These are phyloP conservation scores for Toxotes jaculatrix DNA, from an alignment of 2,113 vertebrate species.

Conservation along the genomic window DNA sequence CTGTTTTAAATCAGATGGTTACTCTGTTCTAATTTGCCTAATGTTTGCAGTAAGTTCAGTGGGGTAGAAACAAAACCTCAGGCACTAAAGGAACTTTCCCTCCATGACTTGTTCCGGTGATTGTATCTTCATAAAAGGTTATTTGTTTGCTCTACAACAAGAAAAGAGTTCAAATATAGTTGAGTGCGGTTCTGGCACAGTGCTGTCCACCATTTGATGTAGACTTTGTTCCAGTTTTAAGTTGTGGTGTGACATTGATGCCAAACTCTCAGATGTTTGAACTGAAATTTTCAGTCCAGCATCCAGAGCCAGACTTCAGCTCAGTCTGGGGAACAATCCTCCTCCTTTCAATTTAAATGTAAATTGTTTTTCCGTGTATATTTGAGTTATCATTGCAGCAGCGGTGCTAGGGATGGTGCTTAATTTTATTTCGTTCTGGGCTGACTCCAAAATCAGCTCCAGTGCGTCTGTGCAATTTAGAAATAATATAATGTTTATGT, in stretches of 20 bases:
- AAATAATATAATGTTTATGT: not conserved
- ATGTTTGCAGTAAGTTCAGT: not conserved
- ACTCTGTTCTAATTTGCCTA: not conserved
- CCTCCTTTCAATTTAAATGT: conserved; percentile 31
- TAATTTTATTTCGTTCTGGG: not conserved
- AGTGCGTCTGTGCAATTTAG: not conserved
- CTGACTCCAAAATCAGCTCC: not conserved
- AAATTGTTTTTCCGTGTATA: conserved; percentile 19
- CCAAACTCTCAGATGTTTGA: not conserved
- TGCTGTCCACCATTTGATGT: too few relatives aligned
- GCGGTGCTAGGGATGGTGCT: not conserved
- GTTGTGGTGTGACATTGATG: not conserved
- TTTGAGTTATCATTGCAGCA: not conserved
- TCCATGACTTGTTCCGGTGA: not conserved
- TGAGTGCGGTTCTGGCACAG: not conserved
- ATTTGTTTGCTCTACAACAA: not conserved
- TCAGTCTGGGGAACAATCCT: not conserved
- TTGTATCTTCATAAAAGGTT: not conserved
- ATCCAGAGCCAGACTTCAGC: not conserved
- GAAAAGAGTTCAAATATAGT: not conserved
- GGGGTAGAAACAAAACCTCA: too few relatives aligned
- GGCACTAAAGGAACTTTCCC: not conserved
- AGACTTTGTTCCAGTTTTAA: not conserved
- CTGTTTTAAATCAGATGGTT: not conserved
- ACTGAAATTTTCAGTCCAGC: too few relatives aligned